These are phyloP conservation scores for Nematopogon swammerdamellus DNA, from an alignment of 2,888 invertebrate species.

Conservation along the genomic window DNA sequence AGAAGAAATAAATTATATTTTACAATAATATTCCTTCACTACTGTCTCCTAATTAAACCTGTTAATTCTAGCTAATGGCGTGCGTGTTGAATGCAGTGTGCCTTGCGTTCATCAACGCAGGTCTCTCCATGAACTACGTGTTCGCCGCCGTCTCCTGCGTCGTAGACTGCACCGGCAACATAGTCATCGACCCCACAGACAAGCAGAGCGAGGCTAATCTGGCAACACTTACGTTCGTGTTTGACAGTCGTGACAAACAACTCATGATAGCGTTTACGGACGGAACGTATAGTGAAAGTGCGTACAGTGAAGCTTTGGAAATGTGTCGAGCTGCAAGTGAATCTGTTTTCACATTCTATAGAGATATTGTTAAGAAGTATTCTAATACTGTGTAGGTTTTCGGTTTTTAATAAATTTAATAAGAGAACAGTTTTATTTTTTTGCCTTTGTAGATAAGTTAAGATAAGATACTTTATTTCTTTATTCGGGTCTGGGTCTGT, in stretches of 20 bases:
- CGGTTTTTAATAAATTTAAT: slow-evolving; percentile 15
- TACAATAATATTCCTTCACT: no score
- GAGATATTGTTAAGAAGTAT: slow-evolving; percentile 60
- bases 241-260: slow-evolving; percentile 55
- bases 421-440: neutral
- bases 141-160: slow-evolving; percentile 78
- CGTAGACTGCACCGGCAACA: slow-evolving; percentile 56
- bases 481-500: no score
- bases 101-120: slow-evolving; percentile 77
- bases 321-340: slow-evolving; percentile 65
- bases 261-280: slow-evolving; percentile 62
- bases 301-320: slow-evolving; percentile 64
- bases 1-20: no score
- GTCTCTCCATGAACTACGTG: slow-evolving; percentile 77
- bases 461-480: no score
- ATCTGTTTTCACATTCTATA: slow-evolving; percentile 71
- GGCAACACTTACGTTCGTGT: slow-evolving; percentile 70
- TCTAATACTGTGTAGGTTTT: slow-evolving; percentile 26
- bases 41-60: neutral
- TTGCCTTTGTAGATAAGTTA: neutral
- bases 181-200: slow-evolving; percentile 62
- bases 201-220: slow-evolving; percentile 46
- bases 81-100: slow-evolving; percentile 81
- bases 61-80: slow-evolving; percentile 64
- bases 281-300: slow-evolving; percentile 64